A percentile compares a stretch with the other conserved stretches of the same genome.
phyloP scores from a whole-genome alignment of 2,113 vertebrate species.

The Spilogale gracilis region DNA sequence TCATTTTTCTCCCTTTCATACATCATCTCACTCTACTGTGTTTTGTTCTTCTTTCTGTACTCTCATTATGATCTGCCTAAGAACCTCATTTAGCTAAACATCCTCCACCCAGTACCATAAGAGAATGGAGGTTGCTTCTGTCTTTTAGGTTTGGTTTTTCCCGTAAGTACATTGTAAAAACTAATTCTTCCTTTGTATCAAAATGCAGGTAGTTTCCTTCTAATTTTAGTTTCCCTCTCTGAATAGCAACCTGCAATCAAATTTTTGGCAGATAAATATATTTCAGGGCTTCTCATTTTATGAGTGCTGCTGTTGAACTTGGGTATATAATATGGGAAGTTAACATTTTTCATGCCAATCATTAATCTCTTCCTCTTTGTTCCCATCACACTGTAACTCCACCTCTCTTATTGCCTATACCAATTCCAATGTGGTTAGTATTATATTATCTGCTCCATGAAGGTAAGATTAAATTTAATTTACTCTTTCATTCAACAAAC shows the following conservation, averaged over 20 bases:
- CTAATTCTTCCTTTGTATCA: slow-evolving; percentile 84
- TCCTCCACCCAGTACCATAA: slow-evolving; percentile 82
- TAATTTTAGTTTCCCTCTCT: slow-evolving; percentile 86
- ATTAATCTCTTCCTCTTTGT: slow-evolving; percentile 50
- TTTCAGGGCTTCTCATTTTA: slow-evolving; percentile 83
- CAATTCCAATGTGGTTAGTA: not conserved
- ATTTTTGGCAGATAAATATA: slow-evolving; percentile 86
- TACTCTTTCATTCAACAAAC: slow-evolving; percentile 39
- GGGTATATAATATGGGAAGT: slow-evolving; percentile 78
- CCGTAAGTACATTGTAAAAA: slow-evolving; percentile 86
- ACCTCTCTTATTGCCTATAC: not conserved
- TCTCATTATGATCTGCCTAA: slow-evolving; percentile 41
- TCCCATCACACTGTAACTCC: not conserved
- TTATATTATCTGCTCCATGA: not conserved
- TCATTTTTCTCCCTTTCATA: not conserved
- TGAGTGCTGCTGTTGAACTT: slow-evolving; percentile 80
- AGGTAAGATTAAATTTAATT: slow-evolving; percentile 24
- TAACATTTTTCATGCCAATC: slow-evolving; percentile 69
- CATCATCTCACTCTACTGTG: not conserved
- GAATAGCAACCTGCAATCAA: slow-evolving; percentile 87
- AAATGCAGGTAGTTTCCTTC: slow-evolving; percentile 85
- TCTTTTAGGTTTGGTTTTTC: slow-evolving; percentile 86
- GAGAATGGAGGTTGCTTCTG: slow-evolving; percentile 74
- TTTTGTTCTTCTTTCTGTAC: slow-evolving; percentile 40
- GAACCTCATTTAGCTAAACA: slow-evolving; percentile 76